Percentiles rank a stretch among this genome's conserved stretches.
phyloP scores from a whole-genome alignment of 2,113 vertebrate species.

The Planiliza haematocheilus region DNA sequence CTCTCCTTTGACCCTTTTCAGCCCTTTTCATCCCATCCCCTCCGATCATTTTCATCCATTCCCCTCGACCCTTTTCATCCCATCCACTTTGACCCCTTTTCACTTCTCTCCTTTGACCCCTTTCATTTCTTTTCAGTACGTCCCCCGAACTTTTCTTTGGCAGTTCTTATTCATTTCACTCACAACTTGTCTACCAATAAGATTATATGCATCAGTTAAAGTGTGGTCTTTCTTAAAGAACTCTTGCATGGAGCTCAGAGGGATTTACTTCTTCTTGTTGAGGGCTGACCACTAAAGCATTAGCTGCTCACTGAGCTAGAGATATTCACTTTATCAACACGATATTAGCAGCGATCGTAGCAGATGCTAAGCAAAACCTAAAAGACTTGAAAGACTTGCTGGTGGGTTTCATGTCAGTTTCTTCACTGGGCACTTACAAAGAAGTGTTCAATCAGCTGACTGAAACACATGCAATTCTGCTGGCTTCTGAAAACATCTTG shows the following conservation, averaged over 20 bases:
- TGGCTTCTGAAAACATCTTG: neutral
- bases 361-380: neutral
- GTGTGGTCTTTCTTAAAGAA: no score
- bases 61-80: no score
- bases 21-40: no score
- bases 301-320: slow-evolving; percentile 3
- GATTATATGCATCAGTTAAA: no score
- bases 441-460: neutral
- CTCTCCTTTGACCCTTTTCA: no score
- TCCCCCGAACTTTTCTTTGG: no score
- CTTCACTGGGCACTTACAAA: neutral
- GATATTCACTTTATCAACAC: slow-evolving; percentile 20
- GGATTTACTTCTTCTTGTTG: slow-evolving; percentile 50
- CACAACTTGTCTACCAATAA: no score
- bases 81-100: no score
- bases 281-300: slow-evolving; percentile 49
- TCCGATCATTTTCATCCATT: no score
- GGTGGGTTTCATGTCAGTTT: neutral
- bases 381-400: neutral
- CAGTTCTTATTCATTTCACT: no score
- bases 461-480: neutral
- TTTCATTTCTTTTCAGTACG: no score
- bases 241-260: slow-evolving; percentile 21
- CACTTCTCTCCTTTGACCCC: no score
- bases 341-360: neutral